Evolutionary conservation across 2,113 vertebrate genomes (phyloP), one percentile per base, ranked within the genome.

Genomic region (Eupsittula cactorum): DNA sequence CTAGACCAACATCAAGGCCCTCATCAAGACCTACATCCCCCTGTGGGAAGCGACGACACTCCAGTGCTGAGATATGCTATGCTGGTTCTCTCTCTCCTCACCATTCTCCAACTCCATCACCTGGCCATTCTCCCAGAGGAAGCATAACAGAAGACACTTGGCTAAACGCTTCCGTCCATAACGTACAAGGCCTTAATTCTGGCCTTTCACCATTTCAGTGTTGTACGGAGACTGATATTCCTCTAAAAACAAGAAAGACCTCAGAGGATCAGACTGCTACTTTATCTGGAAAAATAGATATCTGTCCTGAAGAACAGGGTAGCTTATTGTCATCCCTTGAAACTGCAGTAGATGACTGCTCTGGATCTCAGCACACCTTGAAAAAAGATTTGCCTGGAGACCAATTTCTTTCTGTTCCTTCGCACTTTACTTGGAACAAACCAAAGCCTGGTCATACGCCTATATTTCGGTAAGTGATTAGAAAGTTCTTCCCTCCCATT

Each of bases 401-500:
- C 92, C 99, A 99, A 96, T 99, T 99, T 97, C 99, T 99, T 90
- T 99, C 99, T 64, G 99, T 99, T 96, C 99, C 99, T 95, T 99
- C 99, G 46, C 99, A 98, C 96, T 99, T 99, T 98, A 99, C 99
- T 52, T 99, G 99, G 99, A 99, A 98, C 98, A 99, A 99, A 98
- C 99, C 99, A 96, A 97, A 99, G 97, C 99, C 99, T 90, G 99
- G 99, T 90, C 99, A 99, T 78, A 99, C 99, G 57, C 99, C 99
- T 69, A 98, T 99, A 97, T 99, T 99, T 98, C 99, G 99, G 99
- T 99, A 98, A 98, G 98, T 95, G 71, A 52, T 67, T 49, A 77
- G 21, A 63, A 85, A 85, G 41, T 37, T 42, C 16, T 83, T 62
- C 20, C 9, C 20, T 42, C 65, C 29, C 7, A 3, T 3, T 62